Base-by-base conservation (phyloP, 2,888 invertebrate species). In the Acanthococcus lagerstroemiae region DNA sequence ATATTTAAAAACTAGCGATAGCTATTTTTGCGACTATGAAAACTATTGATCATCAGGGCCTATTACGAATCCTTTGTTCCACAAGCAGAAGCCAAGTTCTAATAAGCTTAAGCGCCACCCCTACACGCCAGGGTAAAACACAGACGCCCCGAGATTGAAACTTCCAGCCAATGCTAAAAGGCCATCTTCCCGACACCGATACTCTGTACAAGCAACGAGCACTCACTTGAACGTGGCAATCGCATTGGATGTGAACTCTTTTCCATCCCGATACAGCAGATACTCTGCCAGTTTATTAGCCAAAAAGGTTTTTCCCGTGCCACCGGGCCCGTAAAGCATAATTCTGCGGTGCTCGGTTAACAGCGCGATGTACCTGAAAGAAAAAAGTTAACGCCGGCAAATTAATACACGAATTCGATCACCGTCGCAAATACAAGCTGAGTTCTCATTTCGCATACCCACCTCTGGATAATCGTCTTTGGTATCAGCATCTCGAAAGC, bases 401-500 rank as follows among this genome's bases (percentile, higher is more conserved):
- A n/a, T 4, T 50, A 37, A 3, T 17, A 48, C 19, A n/a, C n/a
- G n/a, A n/a, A 37, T 37, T 37, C 37, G 37, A 37, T 15, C 7
- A 37, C 37, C 37, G 37, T 37, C 7, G 37, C 37, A 15, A 6
- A 15, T 37, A 9, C 37, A 6, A 37, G 7, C 15, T 37, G 15
- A 37, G 6, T 37, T 37, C 37, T 37, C 37, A 37, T 15, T 48
- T 4, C 48, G n/a, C 9, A 19, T 48, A 15, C 17, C 2, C 80
- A 80, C 76, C 96, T 86, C 79, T 95, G 94, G 65, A 97, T 88
- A 73, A 95, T 93, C 73, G 94, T 90, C 79, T 95, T 90, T 70
- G 96, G 95, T 77, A 95, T 94, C 70, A 96, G 82, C 67, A 95
- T 95, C 77, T 96, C 95, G 75, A 96, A 95, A 7, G 94, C 91